Base-by-base conservation (phyloP, 1,140 invertebrate genomes). In the Lepidurus packardi region DNA sequence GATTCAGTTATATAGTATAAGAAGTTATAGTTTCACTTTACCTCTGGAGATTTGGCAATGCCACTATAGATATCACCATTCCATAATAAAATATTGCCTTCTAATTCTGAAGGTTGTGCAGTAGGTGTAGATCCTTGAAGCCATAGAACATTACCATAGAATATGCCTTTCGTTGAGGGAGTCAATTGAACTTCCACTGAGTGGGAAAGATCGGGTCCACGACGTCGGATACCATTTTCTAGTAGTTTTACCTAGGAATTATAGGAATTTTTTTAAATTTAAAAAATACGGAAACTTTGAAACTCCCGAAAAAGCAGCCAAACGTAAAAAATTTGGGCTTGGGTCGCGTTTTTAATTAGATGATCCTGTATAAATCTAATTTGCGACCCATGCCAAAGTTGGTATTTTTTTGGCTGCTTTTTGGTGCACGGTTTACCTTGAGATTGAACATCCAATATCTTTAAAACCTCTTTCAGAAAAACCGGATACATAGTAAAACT, bases 61-160 rank as follows among this genome's bases (percentile, higher is more conserved):
- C 89, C 88, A 82, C 85, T 87, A 84, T 91, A 94, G 79, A 93
- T 86, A 86, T 95, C 93, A 77, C 93, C 93, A 87, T 95, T 95
- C 89, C 92, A 95, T 13, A 93, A 82, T 53, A 95, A 83, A 78
- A 90, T 82, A 82, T 90, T 90, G 42, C 89, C 86, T 73, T 84
- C 81, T 4, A 82, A 80, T 83, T 89, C 86, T 41, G 86, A 76
- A n/a, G 92, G 92, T 84, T 94, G 93, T 73, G 81, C 77, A 47
- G 84, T 86, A 25, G 88, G 79, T 10, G 83, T 41, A 2, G 80
- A 42, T 11, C 92, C 92, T 85, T 93, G 90, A 80, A 91, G 88
- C 89, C 92, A 92, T 78, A 94, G 85, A 45, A 92, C 87, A 85
- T 88, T 86, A 41, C 87, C 85, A 75, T 75, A 80, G 43, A 86